These are phyloP conservation scores for Atrina japonica DNA, from an alignment of 2,888 invertebrate species.

Conservation along the genomic window DNA sequence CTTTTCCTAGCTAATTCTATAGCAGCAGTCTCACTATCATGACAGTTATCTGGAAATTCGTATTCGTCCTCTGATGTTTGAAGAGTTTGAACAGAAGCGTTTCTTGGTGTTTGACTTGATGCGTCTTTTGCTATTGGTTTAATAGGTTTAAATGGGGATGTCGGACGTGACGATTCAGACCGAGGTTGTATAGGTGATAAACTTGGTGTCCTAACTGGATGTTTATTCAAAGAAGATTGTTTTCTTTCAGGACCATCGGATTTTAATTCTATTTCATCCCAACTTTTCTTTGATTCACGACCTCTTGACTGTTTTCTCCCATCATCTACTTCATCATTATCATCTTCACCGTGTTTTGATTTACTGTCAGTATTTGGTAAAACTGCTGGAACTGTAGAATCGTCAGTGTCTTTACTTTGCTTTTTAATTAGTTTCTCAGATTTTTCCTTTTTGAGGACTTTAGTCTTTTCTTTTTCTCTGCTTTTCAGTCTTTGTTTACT, in stretches of 20 bases:
- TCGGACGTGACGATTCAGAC: too few species aligned
- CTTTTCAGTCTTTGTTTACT: background rate
- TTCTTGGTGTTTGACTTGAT: slow-evolving; percentile 7
- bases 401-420: slow-evolving; percentile 10
- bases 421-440: background rate
- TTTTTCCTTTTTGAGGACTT: background rate
- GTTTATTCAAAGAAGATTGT: background rate
- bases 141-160: too few species aligned
- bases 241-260: slow-evolving; percentile 2
- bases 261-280: slow-evolving; percentile 1
- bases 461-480: slow-evolving; percentile 11
- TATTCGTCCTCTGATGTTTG: slow-evolving; percentile 34
- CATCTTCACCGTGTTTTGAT: background rate
- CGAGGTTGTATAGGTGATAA: too few species aligned
- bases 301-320: background rate
- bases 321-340: slow-evolving; percentile 1
- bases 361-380: background rate
- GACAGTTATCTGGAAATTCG: slow-evolving; percentile 41
- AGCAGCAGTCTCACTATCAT: slow-evolving; percentile 34
- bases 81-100: slow-evolving; percentile 12
- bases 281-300: slow-evolving; percentile 5
- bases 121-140: background rate
- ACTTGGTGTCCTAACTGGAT: too few species aligned
- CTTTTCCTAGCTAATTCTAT: slow-evolving; percentile 26
- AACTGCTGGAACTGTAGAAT: slow-evolving; percentile 5